Percentiles rank a stretch among this genome's conserved stretches.
These are phyloP conservation scores for Hypomecis atomaria DNA, from an alignment of 2,888 invertebrate species.

Conservation along the genomic window DNA sequence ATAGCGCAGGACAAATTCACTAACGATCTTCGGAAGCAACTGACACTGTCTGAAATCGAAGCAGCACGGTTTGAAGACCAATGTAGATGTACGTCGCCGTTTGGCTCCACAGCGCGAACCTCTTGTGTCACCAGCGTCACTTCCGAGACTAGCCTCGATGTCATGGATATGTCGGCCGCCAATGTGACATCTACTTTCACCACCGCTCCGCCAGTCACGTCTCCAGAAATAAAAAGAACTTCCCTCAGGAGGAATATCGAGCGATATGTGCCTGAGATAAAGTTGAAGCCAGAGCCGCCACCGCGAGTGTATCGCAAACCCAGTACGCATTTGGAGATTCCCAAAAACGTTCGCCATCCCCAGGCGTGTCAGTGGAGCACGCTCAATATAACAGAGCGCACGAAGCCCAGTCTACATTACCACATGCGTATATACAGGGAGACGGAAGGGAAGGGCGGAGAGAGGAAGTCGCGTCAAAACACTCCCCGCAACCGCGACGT, in stretches of 20 bases:
- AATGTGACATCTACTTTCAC: slow-evolving; percentile 80
- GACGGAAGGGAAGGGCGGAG: slow-evolving; percentile 52
- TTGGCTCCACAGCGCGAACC: slow-evolving; percentile 89
- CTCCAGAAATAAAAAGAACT: slow-evolving; percentile 79
- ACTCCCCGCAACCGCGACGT: slow-evolving; percentile 69
- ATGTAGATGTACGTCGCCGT: slow-evolving; percentile 89
- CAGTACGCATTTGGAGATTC: slow-evolving; percentile 75
- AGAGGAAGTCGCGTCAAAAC: slow-evolving; percentile 66
- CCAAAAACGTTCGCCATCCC: slow-evolving; percentile 77
- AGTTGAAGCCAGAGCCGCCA: slow-evolving; percentile 75
- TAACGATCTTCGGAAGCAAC: slow-evolving; percentile 63
- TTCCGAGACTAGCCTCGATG: slow-evolving; percentile 83
- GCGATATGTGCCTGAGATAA: slow-evolving; percentile 73
- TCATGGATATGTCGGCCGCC: slow-evolving; percentile 80
- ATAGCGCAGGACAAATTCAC: slow-evolving; percentile 65
- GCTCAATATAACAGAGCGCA: slow-evolving; percentile 75
- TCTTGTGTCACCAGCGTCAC: slow-evolving; percentile 85
- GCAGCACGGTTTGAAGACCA: slow-evolving; percentile 87
- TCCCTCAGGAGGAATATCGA: slow-evolving; percentile 77
- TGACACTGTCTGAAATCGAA: slow-evolving; percentile 84
- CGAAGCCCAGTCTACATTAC: slow-evolving; percentile 80
- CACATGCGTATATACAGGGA: slow-evolving; percentile 82
- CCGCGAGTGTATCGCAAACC: slow-evolving; percentile 78
- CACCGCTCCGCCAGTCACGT: slow-evolving; percentile 74
- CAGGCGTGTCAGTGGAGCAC: slow-evolving; percentile 79